Base-by-base conservation (phyloP, 2,888 invertebrate species). In the Drosophila barbarae region DNA sequence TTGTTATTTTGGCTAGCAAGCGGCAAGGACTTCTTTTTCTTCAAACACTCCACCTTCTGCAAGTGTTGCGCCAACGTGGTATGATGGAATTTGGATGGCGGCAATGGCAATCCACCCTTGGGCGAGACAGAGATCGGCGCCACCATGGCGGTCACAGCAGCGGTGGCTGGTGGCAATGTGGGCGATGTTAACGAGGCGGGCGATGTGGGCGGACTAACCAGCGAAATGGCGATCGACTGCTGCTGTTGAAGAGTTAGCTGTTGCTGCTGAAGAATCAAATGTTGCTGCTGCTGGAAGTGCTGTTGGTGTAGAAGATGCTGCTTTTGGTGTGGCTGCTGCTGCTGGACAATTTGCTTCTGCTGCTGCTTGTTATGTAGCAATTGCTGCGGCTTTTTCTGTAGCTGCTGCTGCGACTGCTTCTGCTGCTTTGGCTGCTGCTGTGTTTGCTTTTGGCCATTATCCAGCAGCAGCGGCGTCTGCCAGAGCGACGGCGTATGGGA, bases 61-160 rank as follows among this genome's bases (percentile, higher is more conserved):
- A 88, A 66, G 68, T 88, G 89, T 55, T 88, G 88, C 30, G 89
- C 89, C 72, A 88, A 65, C 18, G 88, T 88, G 38, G 85, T 88
- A 68, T 88, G 87, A 74, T 88, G 88, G 67, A 88, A 88, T 69
- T 88, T 88, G n/a, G 88, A 88, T 32, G 88, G 88, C 42, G 88
- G 88, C 71, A 88, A 58, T 10, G 87, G 66, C 32, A 60, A 61
- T 1, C 77, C 83, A 32, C 65, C 76, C 39, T 78, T 78, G 23
- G 80, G 80, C 42, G 77, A 75, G 77, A 88, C 58, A 80, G 59
- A 60, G 32, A 86, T 68, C 42, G 79, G 84, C 9, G 78, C 72
- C 38, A 84, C 84, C 82, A 79, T 85, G 46, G 84, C 79, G 55
- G 85, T 78, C 47, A 74, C 81, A 46, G 85, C 64, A 23, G 77